Base-by-base conservation (phyloP, 1,140 invertebrate species). In the Dreissena rostriformis region DNA sequence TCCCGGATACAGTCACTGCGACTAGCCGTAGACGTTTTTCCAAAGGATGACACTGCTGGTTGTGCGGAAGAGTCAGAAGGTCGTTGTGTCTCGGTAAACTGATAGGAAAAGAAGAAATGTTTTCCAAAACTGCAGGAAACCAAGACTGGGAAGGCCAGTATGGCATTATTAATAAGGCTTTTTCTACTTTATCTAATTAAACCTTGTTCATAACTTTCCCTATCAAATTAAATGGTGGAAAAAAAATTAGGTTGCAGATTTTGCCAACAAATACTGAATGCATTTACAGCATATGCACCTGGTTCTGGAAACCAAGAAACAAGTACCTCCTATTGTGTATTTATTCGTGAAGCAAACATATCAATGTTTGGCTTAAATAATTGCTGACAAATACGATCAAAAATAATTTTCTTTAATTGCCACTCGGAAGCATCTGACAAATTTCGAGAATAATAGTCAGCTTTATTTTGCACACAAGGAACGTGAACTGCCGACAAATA, bases 291-390 rank as follows among this genome's bases (percentile, higher is more conserved):
- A 1, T 22, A 39, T 22, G 89, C 86, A 12, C 61, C 57, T 14
- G 84, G 86, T 29, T 87, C 86, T 49, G 89, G 84, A 66, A 72
- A 63, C 81, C 79, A 89, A 7, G 84, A 86, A 17, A 83, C 73
- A 85, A 84, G 87, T 15, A 5, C 73, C 19, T 53, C 49, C 19
- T 82, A 61, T 74, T 85, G 63, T 49, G 52, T 53, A 81, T 88
- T 89, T 26, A 86, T 14, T 22, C 84, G 57, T n/a, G 82, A 84
- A 14, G 87, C 82, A 86, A 88, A 90, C 22, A 90, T 51, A 73
- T 86, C 86, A 70, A 88, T 84, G 4, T 87, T 68, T 53, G 75
- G 79, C 24, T 8, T 24, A 29, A 73, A 71, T 53, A 29, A 53
- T 22, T 63, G 15, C 14, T 11, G 55, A 70, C 19, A 87, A 22